A percentile compares a stretch with the other conserved stretches of the same genome.
These are phyloP conservation scores for Chelon auratus DNA, from an alignment of 2,797 vertebrate species.

Conservation along the genomic window DNA sequence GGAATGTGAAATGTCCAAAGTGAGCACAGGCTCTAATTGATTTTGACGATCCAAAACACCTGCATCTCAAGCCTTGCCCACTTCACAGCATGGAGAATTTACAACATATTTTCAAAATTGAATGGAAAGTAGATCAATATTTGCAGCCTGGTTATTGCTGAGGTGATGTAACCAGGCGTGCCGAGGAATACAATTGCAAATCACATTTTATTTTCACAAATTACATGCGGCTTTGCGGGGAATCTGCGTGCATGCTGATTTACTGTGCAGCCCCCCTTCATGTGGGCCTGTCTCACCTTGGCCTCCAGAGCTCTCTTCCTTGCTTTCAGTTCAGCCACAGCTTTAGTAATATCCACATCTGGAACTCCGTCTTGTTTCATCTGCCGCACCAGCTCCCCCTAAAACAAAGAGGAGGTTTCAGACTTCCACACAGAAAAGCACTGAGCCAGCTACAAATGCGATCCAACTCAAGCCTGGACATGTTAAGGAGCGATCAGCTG, in stretches of 20 bases:
- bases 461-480: neutral
- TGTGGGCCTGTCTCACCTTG: conserved; percentile 82
- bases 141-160: neutral
- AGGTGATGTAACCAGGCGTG: neutral
- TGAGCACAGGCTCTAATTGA: neutral
- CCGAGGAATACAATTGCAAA: neutral
- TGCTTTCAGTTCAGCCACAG: conserved; percentile 96
- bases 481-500: neutral
- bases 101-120: too few relatives aligned
- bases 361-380: conserved; percentile 93
- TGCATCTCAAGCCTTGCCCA: neutral
- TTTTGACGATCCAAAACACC: neutral
- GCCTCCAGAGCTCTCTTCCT: conserved; percentile 93
- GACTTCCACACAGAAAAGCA: neutral
- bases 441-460: neutral
- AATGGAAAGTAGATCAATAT: neutral
- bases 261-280: too few relatives aligned
- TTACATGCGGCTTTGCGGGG: neutral
- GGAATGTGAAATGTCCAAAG: neutral
- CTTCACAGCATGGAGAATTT: neutral
- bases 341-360: conserved; percentile 92
- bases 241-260: neutral
- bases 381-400: conserved; percentile 95
- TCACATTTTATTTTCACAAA: neutral
- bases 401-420: conserved; percentile 29